phyloP scores from a whole-genome alignment of 1,140 invertebrate genomes.

The Matsumurasca onukii region DNA sequence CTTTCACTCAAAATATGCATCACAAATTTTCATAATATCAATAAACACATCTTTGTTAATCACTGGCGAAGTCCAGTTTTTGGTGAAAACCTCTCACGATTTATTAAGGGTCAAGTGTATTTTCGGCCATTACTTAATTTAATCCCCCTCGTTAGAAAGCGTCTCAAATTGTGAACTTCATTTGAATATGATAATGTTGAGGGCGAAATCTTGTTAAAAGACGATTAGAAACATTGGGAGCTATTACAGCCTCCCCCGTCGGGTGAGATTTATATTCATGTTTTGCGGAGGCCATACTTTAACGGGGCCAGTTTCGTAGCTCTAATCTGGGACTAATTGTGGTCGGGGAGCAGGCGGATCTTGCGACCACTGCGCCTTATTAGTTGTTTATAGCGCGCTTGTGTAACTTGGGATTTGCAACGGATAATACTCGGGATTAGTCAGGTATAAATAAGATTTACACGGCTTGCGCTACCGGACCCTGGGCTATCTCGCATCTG shows the following conservation, averaged over 20 bases:
- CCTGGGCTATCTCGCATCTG: background rate
- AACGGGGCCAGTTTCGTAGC: background rate
- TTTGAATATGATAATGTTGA: too few species aligned
- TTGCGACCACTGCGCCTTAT: background rate
- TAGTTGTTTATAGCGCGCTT: conserved; percentile 16
- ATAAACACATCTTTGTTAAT: too few species aligned
- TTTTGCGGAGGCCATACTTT: background rate
- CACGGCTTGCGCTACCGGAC: conserved; percentile 11
- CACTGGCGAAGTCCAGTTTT: too few species aligned
- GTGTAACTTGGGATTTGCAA: conserved; percentile 26
- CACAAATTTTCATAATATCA: too few species aligned
- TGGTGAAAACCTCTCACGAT: too few species aligned
- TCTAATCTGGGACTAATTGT: background rate
- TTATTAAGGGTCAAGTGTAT: too few species aligned
- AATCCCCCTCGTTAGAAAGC: too few species aligned
- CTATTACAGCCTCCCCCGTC: background rate
- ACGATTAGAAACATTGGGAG: background rate
- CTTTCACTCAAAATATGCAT: too few species aligned
- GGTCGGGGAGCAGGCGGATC: background rate
- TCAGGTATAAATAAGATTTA: conserved; percentile 27
- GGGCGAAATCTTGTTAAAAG: background rate
- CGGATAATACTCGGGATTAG: conserved; percentile 25
- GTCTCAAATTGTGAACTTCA: too few species aligned
- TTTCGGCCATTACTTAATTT: too few species aligned
- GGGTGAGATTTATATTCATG: background rate